Conservation (phyloP, 2,888 invertebrate species). For the Fragum sueziense region DNA sequence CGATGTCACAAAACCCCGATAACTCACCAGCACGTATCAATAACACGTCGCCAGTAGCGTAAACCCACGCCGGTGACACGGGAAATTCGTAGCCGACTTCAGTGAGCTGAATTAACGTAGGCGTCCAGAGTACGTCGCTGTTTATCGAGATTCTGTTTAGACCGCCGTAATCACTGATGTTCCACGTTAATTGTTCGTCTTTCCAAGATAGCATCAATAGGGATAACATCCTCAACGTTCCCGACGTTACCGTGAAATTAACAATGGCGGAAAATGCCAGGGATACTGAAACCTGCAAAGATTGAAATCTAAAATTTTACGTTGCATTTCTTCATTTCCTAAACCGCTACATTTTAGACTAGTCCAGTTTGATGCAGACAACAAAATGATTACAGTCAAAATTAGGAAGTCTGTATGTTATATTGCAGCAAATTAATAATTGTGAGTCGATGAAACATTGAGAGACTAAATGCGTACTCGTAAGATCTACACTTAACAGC, state of each 20-base stretch:
- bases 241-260: background rate
- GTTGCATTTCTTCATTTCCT: too few relatives aligned
- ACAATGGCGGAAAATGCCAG: background rate
- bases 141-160: background rate
- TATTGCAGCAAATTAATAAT: too few relatives aligned
- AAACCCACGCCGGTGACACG: background rate
- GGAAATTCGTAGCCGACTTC: conserved; percentile 10
- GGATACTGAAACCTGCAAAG: background rate
- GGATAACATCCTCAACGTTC: conserved; percentile 5
- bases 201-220: background rate
- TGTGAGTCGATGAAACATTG: too few relatives aligned
- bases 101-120: background rate
- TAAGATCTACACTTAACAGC: too few relatives aligned
- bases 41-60: background rate
- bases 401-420: too few relatives aligned
- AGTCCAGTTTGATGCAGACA: too few relatives aligned
- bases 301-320: too few relatives aligned
- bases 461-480: too few relatives aligned
- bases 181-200: conserved; percentile 10
- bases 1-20: conserved; percentile 1
- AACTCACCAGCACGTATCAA: background rate
- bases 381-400: too few relatives aligned
- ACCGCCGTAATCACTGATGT: background rate
- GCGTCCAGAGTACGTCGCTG: conserved; percentile 3
- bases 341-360: too few relatives aligned